Evolutionary conservation across 2,113 vertebrate species (phyloP).

Genomic region (Brachyhypopomus occidentalis): DNA sequence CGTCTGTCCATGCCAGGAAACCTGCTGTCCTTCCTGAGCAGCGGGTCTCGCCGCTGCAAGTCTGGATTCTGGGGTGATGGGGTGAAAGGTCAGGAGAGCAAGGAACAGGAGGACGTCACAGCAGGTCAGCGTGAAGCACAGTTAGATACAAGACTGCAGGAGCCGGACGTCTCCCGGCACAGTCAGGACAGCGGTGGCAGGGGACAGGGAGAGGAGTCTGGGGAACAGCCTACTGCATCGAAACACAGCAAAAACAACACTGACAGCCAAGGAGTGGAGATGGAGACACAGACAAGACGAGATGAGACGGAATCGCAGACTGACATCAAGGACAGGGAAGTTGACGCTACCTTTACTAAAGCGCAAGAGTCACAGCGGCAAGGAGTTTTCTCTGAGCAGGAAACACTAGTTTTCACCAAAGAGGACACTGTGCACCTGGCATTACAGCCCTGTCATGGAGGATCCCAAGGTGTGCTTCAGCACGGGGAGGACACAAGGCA

Average conservation of each 20-base stretch:
- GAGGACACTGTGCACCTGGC: neutral
- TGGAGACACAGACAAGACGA: too few species aligned
- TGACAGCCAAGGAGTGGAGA: constrained; percentile 4
- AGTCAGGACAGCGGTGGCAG: neutral
- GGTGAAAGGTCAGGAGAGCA: neutral
- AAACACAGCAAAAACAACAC: neutral
- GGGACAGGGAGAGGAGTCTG: constrained; percentile 10
- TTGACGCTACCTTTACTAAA: neutral
- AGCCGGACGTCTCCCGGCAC: neutral
- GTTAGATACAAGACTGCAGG: neutral
- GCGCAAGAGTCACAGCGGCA: neutral
- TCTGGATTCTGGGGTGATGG: constrained; percentile 57
- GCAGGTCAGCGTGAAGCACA: neutral
- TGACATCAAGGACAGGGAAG: constrained; percentile 9
- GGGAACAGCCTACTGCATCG: neutral
- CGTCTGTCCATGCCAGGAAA: constrained; percentile 57
- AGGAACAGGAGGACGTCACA: neutral
- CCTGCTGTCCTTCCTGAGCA: constrained; percentile 48
- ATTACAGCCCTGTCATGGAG: neutral
- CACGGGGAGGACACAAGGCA: neutral
- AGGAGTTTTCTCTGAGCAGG: neutral
- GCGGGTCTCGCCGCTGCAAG: constrained; percentile 47
- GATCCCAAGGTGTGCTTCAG: neutral
- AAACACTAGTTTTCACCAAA: constrained; percentile 28
- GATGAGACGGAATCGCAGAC: neutral